Conservation (phyloP, 2,113 vertebrate species). For the Piaya cayana region DNA sequence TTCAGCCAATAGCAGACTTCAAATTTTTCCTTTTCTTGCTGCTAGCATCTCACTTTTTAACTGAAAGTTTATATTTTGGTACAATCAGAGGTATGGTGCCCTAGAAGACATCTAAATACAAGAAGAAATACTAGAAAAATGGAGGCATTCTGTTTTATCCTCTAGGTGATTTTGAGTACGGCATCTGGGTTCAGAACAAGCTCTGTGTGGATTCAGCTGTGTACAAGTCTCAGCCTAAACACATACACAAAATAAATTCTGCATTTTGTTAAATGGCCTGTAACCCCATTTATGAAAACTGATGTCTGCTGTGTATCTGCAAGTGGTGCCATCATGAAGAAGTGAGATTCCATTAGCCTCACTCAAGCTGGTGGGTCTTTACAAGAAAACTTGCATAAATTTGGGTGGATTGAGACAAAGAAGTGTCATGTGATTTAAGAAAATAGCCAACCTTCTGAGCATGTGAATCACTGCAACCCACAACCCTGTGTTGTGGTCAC, state of each 20-base stretch:
- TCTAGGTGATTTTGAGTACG: not conserved
- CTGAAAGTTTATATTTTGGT: not conserved
- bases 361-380: not conserved
- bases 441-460: not conserved
- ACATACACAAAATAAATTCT: not conserved
- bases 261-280: not conserved
- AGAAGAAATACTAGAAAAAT: not conserved
- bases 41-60: not conserved
- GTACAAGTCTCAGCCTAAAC: not conserved
- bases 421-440: not conserved
- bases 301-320: not conserved
- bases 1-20: not conserved
- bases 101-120: not conserved
- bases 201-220: not conserved
- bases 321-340: not conserved
- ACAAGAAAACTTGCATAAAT: not conserved
- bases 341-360: not conserved
- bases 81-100: not conserved
- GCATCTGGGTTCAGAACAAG: not conserved
- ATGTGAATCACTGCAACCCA: fast-evolving
- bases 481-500: not conserved
- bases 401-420: not conserved
- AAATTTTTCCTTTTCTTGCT: not conserved
- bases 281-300: not conserved
- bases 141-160: not conserved